phyloP scores from a whole-genome alignment of 2,888 invertebrate genomes.

The Dastarcus helophoroides region DNA sequence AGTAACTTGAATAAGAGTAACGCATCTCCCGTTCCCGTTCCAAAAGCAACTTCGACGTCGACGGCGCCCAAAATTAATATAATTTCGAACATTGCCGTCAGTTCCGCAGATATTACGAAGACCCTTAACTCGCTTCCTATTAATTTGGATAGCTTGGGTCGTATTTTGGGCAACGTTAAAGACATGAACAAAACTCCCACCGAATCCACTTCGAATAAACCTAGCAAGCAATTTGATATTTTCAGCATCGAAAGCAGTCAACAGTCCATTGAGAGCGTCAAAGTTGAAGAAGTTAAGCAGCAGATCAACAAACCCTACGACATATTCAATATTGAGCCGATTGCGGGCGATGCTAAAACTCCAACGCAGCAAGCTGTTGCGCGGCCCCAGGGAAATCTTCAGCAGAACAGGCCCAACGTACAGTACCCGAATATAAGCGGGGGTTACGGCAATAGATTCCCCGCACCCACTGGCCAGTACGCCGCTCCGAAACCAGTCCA shows the following conservation, averaged over 20 bases:
- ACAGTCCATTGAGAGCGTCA: background rate
- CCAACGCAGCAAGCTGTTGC: background rate
- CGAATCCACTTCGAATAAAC: background rate
- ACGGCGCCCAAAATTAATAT: constrained; percentile 6
- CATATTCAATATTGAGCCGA: constrained; percentile 9
- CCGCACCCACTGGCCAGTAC: background rate
- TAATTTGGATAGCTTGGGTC: constrained; percentile 24
- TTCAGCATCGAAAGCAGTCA: constrained; percentile 5
- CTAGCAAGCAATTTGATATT: constrained; percentile 4
- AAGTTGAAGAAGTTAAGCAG: background rate
- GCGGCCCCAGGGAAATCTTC: background rate
- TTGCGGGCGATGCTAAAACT: background rate
- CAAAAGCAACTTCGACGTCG: constrained; percentile 7
- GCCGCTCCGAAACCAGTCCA: background rate
- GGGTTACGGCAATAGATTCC: background rate
- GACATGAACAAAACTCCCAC: constrained; percentile 10
- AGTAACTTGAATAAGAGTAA: constrained; percentile 29
- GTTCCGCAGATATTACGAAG: constrained; percentile 20
- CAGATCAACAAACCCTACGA: constrained; percentile 6
- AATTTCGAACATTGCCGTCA: constrained; percentile 16
- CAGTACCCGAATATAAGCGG: background rate
- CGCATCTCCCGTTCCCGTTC: background rate
- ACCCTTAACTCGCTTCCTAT: constrained; percentile 20
- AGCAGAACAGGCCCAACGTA: background rate
- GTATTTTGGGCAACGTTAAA: constrained; percentile 26